Conservation (phyloP, 2,113 vertebrate genomes). For the Zingel zingel region DNA sequence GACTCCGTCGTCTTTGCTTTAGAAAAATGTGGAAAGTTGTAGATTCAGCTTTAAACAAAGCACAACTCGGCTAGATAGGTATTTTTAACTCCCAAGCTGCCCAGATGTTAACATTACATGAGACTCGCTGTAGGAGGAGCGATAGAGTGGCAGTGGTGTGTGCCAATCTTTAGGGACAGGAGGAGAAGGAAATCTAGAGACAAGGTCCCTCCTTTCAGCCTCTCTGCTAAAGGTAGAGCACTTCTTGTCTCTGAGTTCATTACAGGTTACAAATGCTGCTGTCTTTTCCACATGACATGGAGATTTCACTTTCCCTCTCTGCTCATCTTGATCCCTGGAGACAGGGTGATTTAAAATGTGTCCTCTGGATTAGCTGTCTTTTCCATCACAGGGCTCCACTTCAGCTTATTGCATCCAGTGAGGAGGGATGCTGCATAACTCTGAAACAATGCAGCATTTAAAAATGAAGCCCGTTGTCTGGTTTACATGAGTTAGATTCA, state of each 20-base stretch:
- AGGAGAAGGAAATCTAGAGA: background rate
- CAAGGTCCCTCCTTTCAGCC: background rate
- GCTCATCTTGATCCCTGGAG: conserved; percentile 24
- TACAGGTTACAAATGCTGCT: conserved; percentile 32
- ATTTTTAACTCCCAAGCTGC: conserved; percentile 22
- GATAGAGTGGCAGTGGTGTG: background rate
- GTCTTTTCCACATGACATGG: conserved; percentile 18
- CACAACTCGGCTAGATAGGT: background rate
- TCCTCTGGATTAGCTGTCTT: conserved; percentile 51
- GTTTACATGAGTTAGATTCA: conserved; percentile 41
- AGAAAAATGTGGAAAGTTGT: conserved; percentile 16
- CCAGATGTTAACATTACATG: conserved; percentile 45
- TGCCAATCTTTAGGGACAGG: conserved; percentile 18
- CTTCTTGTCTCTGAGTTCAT: conserved; percentile 30
- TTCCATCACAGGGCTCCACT: conserved; percentile 31
- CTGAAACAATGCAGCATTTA: conserved; percentile 51
- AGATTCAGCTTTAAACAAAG: conserved; percentile 31
- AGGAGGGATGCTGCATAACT: conserved; percentile 19
- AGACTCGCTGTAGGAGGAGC: background rate
- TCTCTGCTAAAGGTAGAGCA: background rate
- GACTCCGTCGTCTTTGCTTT: background rate
- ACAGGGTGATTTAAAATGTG: conserved; percentile 40
- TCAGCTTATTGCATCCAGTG: conserved; percentile 27
- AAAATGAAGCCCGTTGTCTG: conserved; percentile 35
- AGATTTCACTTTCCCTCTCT: conserved; percentile 31